Percentiles rank a stretch among this genome's conserved stretches.
These are phyloP conservation scores for Scomber colias DNA, from an alignment of 2,113 vertebrate species.

Conservation along the genomic window DNA sequence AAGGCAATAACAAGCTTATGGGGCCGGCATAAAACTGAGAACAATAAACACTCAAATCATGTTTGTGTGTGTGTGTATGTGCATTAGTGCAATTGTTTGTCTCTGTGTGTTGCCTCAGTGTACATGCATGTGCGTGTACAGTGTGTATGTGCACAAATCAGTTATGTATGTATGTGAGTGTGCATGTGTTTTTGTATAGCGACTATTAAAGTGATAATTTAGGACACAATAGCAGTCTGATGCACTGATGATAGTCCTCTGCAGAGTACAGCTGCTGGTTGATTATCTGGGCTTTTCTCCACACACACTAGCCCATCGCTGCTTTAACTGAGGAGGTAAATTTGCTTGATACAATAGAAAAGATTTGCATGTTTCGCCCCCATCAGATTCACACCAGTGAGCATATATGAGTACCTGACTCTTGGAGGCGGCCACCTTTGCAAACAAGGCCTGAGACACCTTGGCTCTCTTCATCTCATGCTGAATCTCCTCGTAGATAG, in stretches of 20 bases:
- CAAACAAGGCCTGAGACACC: conserved; percentile 81
- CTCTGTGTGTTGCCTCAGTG: conserved; percentile 24
- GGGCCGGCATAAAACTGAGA: conserved; percentile 79
- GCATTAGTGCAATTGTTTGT: conserved; percentile 47
- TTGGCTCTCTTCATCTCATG: conserved; percentile 83
- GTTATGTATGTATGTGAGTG: conserved; percentile 26
- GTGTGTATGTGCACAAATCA: conserved; percentile 48
- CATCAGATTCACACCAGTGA: conserved; percentile 7
- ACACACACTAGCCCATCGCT: conserved; percentile 44
- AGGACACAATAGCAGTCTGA: conserved; percentile 78
- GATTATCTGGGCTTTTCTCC: conserved; percentile 74
- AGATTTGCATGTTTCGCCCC: conserved; percentile 15
- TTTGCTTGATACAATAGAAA: conserved; percentile 37
- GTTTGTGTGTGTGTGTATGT: conserved; percentile 60
- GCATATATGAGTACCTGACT: conserved; percentile 75
- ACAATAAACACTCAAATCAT: conserved; percentile 80
- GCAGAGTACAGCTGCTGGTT: conserved; percentile 76
- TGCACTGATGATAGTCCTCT: conserved; percentile 78
- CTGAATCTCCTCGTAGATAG: conserved; percentile 83
- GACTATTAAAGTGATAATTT: conserved; percentile 79
- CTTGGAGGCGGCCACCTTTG: conserved; percentile 81
- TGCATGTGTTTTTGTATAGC: conserved; percentile 53
- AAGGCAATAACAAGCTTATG: conserved; percentile 86
- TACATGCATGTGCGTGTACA: conserved; percentile 33
- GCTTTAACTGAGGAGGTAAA: conserved; percentile 48